These are phyloP conservation scores for Rachycentron canadum DNA, from an alignment of 2,797 vertebrate species.

Conservation along the genomic window DNA sequence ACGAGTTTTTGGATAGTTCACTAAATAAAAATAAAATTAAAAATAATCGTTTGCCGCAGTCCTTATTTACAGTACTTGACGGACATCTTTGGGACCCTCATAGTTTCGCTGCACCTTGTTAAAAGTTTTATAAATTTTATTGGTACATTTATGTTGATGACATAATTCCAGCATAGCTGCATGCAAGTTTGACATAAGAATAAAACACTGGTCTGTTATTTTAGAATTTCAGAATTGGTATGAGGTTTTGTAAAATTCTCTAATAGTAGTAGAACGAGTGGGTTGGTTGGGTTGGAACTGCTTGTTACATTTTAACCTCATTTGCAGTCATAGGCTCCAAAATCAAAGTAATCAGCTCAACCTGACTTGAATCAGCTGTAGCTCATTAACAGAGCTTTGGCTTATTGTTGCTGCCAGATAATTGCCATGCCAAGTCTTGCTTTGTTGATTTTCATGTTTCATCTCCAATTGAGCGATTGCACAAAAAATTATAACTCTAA, in stretches of 20 bases:
- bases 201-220: neutral
- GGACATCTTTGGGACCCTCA: too few relatives aligned
- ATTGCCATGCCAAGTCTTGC: neutral
- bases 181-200: too few relatives aligned
- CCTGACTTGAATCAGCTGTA: neutral
- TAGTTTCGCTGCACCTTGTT: neutral
- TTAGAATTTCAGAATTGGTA: neutral
- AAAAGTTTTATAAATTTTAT: neutral
- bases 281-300: neutral
- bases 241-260: neutral
- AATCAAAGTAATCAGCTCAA: neutral
- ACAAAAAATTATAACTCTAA: neutral
- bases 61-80: too few relatives aligned
- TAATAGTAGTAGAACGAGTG: neutral
- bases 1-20: too few relatives aligned
- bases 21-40: too few relatives aligned
- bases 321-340: conserved; percentile 5
- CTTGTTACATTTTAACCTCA: neutral
- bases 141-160: too few relatives aligned
- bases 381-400: conserved; percentile 29
- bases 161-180: too few relatives aligned
- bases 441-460: neutral
- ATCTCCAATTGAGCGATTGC: conserved; percentile 9
- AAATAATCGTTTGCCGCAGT: too few relatives aligned
- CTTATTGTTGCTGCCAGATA: neutral